Evolutionary conservation across 2,797 vertebrate species (phyloP).

Genomic region (Acanthurus tractus): DNA sequence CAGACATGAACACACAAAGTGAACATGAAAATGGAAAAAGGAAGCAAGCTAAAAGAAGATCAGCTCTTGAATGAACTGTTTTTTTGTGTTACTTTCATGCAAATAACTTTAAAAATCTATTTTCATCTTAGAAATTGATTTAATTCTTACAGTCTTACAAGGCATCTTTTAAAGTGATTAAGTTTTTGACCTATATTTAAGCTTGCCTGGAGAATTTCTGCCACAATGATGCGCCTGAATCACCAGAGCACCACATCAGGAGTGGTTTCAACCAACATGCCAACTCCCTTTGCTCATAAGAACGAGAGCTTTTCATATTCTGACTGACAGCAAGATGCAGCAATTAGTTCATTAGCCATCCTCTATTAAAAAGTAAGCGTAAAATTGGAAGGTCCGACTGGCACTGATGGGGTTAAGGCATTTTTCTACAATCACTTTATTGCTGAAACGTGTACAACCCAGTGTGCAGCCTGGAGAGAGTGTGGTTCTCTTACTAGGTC

Average conservation of each 20-base stretch:
- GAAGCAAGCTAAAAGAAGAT: background rate
- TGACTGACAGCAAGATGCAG: background rate
- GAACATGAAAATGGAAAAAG: background rate
- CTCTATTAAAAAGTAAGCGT: background rate
- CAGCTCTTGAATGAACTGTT: background rate
- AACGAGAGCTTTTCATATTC: background rate
- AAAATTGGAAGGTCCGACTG: background rate
- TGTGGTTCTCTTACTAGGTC: slow-evolving; percentile 59
- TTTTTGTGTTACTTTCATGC: background rate
- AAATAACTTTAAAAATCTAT: background rate
- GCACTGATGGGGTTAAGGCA: slow-evolving; percentile 30
- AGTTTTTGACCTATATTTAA: background rate
- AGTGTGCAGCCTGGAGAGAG: slow-evolving; percentile 32
- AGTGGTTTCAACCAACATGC: background rate
- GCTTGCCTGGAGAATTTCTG: background rate
- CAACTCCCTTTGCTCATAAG: background rate
- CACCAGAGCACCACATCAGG: background rate
- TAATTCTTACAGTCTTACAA: background rate
- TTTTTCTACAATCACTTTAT: slow-evolving; percentile 42
- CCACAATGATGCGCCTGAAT: background rate
- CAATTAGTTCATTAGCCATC: background rate
- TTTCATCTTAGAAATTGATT: background rate
- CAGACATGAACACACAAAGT: slow-evolving; percentile 6
- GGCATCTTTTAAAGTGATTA: background rate
- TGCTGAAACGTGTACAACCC: slow-evolving; percentile 45